Percentiles rank a stretch among this genome's conserved stretches.
Conservation (phyloP, 23 tunicate species). For the Diplosoma virens region DNA sequence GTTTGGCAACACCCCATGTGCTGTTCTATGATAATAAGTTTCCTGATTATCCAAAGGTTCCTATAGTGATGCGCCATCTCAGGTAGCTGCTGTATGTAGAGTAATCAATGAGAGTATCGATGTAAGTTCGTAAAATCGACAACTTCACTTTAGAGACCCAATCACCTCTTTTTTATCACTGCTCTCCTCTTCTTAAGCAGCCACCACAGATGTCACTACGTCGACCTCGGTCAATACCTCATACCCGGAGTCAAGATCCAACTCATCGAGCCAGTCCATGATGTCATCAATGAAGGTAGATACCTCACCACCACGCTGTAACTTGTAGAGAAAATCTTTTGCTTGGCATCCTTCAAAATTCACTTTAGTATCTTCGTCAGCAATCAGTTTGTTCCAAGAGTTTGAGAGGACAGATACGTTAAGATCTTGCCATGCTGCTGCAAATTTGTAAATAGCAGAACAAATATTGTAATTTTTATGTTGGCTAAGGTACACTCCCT, state of each 20-base stretch:
- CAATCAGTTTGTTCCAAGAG: constrained; percentile 10
- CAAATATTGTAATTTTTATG: neutral
- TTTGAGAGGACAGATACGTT: neutral
- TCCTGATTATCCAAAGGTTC: constrained; percentile 10
- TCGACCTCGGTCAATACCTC: neutral
- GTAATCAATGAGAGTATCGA: no score
- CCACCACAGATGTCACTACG: no score
- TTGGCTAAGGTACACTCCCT: neutral
- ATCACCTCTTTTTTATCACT: constrained; percentile 6
- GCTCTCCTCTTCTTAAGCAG: constrained; percentile 15
- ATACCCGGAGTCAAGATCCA: no score
- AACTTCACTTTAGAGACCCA: constrained; percentile 10
- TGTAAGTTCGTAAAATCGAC: no score
- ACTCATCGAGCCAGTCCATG: no score
- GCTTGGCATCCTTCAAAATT: constrained; percentile 16
- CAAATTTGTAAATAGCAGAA: neutral
- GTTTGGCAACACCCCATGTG: constrained; percentile 18
- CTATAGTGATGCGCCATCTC: constrained; percentile 18
- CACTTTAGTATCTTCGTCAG: constrained; percentile 12
- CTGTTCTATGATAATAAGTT: constrained; percentile 11
- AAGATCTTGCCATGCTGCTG: neutral
- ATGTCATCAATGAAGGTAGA: no score
- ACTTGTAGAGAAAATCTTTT: constrained; percentile 10
- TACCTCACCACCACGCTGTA: constrained; percentile 40
- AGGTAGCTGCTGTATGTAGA: constrained; percentile 15